Percentiles rank a stretch among this genome's conserved stretches.
Conservation (phyloP, 1,140 invertebrate species). For the Musca domestica region DNA sequence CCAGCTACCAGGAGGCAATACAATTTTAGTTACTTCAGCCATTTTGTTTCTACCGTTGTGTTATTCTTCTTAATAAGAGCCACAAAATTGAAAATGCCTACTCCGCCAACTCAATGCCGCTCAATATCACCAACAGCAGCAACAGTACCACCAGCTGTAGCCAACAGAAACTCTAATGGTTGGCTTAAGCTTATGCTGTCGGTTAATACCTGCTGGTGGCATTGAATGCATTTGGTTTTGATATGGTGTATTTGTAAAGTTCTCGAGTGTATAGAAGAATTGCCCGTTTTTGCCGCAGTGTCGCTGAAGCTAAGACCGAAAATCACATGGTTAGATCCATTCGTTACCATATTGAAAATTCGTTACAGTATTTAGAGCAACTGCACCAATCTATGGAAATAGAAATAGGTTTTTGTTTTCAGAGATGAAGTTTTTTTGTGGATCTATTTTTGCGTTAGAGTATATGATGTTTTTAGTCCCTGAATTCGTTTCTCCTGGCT, state of each 20-base stretch:
- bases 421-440: background rate
- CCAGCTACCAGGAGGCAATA: background rate
- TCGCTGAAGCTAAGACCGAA: background rate
- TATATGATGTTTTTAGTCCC: conserved; percentile 6
- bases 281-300: conserved; percentile 1
- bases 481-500: background rate
- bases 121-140: background rate
- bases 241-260: background rate
- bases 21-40: no score
- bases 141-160: background rate
- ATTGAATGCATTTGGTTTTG: conserved; percentile 1
- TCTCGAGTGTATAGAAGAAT: background rate
- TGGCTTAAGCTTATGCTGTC: no score
- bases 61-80: no score
- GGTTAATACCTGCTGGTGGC: no score
- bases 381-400: background rate
- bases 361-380: conserved; percentile 21
- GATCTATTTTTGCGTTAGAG: background rate
- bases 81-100: no score
- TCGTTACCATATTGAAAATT: conserved; percentile 22
- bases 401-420: background rate
- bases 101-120: no score
- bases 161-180: conserved; percentile 1
- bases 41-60: no score
- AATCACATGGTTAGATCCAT: conserved; percentile 20